Base-by-base conservation (phyloP, 35 echinoderm and acorn worm species). In the Apostichopus californicus region DNA sequence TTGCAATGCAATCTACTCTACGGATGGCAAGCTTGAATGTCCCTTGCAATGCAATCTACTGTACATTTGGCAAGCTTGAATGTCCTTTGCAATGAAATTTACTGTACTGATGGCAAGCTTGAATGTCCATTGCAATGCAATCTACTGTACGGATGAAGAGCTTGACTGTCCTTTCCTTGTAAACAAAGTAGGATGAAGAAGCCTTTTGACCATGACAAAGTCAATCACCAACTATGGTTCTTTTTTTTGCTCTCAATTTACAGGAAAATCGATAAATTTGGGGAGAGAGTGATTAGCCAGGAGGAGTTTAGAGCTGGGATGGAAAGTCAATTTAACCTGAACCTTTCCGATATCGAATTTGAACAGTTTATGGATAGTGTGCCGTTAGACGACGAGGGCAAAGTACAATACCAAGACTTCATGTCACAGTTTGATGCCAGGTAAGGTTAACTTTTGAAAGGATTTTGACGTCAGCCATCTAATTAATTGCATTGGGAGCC, bases 371-470 rank as follows among this genome's bases (percentile, higher is more conserved):
- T 98, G 9, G 97, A 98, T 55, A 94, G 90, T 57, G 91, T 98
- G 10, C 97, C 95, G 1, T 79, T 98, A 8, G 95, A 98, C 80
- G 93, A 94, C 8, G 97, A 98, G 70, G 97, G 97, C 9, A 93
- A 94, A 22, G 97, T 98, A 11, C 96, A 96, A 82, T 98, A 98
- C 88, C 92, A 86, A 34, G 91, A 93, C 80, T 98, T 98, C 88
- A 96, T 98, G 95, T 82, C 93, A n/a, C 95, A 98, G 58, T 98
- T 98, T 90, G 97, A 98, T 75, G 87, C 97, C 34, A 98, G 80
- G 97, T 98, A 89, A 98, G 94, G 57, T 46, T 46, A 46, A 46
- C 2, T 46, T 46, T 56, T n/a, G 15, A 53, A 54, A 77, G 28
- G 79, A 0, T 17, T 26, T 7, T 91, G 15, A 12, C 6, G 64